phyloP scores from a whole-genome alignment of 2,888 invertebrate genomes.

The Sinodicranocentrus sp. region DNA sequence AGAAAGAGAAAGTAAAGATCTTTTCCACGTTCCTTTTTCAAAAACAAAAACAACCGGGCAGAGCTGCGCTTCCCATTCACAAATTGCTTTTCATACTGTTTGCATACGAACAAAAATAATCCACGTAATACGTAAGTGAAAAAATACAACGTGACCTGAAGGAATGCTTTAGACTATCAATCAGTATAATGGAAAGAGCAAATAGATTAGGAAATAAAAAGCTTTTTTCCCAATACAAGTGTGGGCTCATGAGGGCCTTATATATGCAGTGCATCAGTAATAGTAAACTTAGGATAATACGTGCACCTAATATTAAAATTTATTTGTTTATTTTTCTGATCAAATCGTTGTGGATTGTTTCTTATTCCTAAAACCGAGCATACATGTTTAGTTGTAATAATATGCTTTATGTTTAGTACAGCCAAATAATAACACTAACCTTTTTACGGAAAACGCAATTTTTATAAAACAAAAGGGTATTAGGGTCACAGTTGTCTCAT shows the following conservation, averaged over 20 bases:
- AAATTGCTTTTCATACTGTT: neutral
- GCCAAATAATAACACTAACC: too few species aligned
- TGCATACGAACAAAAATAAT: neutral
- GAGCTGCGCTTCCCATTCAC: neutral
- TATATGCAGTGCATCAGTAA: neutral
- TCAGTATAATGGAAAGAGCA: slow-evolving; percentile 24
- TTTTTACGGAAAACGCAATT: too few species aligned
- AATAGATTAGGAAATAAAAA: neutral
- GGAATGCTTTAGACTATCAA: slow-evolving; percentile 20
- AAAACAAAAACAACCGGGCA: slow-evolving; percentile 14
- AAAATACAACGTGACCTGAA: slow-evolving; percentile 14
- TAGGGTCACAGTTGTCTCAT: too few species aligned
- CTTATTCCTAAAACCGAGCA: too few species aligned
- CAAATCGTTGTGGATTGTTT: too few species aligned
- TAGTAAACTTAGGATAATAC: neutral
- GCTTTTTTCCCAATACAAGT: neutral
- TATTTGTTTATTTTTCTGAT: too few species aligned
- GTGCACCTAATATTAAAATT: neutral
- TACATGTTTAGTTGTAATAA: too few species aligned
- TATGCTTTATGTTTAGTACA: too few species aligned
- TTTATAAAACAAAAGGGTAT: too few species aligned
- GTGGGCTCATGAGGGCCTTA: too few species aligned
- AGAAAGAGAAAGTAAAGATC: slow-evolving; percentile 4
- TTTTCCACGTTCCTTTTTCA: neutral
- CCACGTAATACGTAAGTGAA: neutral